Conservation (phyloP, 1,140 invertebrate species). For the Oedothorax gibbosus region DNA sequence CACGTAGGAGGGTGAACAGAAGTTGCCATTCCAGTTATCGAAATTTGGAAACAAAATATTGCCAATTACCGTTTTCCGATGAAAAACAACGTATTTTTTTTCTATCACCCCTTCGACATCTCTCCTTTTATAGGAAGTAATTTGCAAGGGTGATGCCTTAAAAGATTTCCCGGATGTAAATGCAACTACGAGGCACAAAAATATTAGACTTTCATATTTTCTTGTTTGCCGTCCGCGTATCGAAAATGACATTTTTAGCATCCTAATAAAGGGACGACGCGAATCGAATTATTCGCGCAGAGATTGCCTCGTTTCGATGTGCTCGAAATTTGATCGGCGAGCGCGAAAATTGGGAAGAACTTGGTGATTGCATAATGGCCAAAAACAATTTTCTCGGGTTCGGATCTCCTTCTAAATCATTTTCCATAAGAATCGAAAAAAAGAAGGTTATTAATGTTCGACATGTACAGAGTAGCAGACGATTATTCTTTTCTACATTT, state of each 20-base stretch:
- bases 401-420: not conserved
- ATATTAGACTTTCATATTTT: constrained; percentile 40
- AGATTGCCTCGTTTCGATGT: not conserved
- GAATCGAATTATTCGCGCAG: not conserved
- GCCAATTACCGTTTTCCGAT: not conserved
- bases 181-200: constrained; percentile 4
- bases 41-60: not conserved
- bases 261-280: no score
- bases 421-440: constrained; percentile 2
- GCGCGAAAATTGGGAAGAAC: constrained; percentile 21
- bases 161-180: not conserved
- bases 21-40: not conserved
- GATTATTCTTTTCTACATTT: not conserved
- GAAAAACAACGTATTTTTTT: not conserved
- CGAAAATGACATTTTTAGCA: not conserved
- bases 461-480: not conserved
- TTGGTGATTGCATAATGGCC: constrained; percentile 34
- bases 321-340: constrained; percentile 25
- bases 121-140: constrained; percentile 6
- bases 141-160: not conserved
- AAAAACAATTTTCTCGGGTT: constrained; percentile 25
- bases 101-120: not conserved
- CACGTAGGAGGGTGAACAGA: not conserved
- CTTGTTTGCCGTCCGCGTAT: not conserved
- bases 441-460: not conserved